phyloP scores from a whole-genome alignment of 2,113 vertebrate species.

The Otolemur garnettii region DNA sequence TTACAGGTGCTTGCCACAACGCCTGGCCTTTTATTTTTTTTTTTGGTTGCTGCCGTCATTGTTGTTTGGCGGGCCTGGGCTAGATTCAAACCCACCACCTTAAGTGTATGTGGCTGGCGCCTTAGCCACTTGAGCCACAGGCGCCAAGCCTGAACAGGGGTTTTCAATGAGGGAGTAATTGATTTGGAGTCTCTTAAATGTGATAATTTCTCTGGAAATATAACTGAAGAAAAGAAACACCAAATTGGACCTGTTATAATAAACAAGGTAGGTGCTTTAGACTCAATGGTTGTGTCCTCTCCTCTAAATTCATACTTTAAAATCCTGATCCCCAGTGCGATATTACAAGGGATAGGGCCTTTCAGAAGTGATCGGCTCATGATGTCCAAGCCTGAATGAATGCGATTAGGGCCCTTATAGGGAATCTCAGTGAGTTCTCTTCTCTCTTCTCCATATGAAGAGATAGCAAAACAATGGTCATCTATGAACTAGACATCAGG shows the following conservation, averaged over 20 bases:
- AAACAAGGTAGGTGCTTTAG: neutral
- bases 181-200: neutral
- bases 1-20: too few species aligned
- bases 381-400: neutral
- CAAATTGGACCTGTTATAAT: neutral
- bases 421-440: neutral
- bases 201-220: neutral
- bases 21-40: too few species aligned
- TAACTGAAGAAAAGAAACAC: neutral
- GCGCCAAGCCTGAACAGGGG: too few species aligned
- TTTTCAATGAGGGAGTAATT: neutral
- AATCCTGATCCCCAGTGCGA: neutral
- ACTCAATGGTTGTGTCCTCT: neutral
- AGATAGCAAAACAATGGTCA: neutral
- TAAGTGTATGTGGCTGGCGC: too few species aligned
- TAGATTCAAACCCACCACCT: too few species aligned
- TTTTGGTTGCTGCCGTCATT: too few species aligned
- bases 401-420: neutral
- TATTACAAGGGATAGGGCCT: too few species aligned
- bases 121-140: too few species aligned
- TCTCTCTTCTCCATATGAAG: neutral
- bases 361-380: neutral
- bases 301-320: too few species aligned
- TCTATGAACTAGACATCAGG: neutral
- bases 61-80: too few species aligned